phyloP scores from a whole-genome alignment of 2,888 invertebrate species.

The Oscheius sp. region DNA sequence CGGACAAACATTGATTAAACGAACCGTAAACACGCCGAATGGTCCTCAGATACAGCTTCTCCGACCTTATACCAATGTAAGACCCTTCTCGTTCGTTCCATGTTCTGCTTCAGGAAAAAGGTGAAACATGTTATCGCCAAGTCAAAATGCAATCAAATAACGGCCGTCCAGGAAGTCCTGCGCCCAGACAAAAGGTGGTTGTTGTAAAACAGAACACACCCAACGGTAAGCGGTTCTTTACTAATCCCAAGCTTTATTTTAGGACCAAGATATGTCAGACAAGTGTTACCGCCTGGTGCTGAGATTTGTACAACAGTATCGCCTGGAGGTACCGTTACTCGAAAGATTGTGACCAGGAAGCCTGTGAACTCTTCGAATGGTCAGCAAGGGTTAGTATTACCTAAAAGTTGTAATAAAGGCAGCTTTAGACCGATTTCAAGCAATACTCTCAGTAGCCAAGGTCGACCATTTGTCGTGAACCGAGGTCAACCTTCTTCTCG shows the following conservation, averaged over 20 bases:
- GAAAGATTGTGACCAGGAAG: constrained; percentile 20
- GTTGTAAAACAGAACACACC: constrained; percentile 33
- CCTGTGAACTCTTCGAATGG: background rate
- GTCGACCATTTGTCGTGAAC: too few species aligned
- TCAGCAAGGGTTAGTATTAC: background rate
- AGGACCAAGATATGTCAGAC: constrained; percentile 22
- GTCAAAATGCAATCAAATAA: background rate
- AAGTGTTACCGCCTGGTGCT: constrained; percentile 21
- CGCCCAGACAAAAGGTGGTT: constrained; percentile 2
- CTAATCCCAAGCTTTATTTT: background rate
- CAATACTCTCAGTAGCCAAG: too few species aligned
- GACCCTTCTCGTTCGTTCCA: constrained; percentile 1
- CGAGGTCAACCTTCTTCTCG: too few species aligned
- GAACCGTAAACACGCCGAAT: constrained; percentile 49
- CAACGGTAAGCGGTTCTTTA: constrained; percentile 17
- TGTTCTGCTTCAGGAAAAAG: constrained; percentile 28
- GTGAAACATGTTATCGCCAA: constrained; percentile 11
- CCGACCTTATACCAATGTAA: constrained; percentile 45
- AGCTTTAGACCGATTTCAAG: too few species aligned
- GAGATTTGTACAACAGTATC: constrained; percentile 1
- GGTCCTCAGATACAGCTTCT: constrained; percentile 49
- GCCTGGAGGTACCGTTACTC: constrained; percentile 21
- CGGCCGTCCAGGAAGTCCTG: background rate
- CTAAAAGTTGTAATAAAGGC: too few species aligned
- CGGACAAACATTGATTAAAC: constrained; percentile 38